Evolutionary conservation across 2,113 vertebrate genomes (phyloP).

Genomic region (Mystacornis crossleyi): DNA sequence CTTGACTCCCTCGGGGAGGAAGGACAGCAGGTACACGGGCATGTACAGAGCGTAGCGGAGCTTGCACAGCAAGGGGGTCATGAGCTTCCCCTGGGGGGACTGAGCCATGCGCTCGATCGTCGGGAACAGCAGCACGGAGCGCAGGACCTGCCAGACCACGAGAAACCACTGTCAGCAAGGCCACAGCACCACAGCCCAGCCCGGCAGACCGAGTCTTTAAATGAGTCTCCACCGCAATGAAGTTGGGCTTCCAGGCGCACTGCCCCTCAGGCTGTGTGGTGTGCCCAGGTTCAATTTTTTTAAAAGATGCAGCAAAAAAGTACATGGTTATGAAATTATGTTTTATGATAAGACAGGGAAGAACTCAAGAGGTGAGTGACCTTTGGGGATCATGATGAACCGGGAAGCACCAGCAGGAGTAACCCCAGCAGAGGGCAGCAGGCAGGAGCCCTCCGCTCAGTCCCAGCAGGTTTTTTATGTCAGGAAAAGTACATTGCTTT

Average conservation of each 20-base stretch:
- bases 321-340: background rate
- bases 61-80: conserved; percentile 88
- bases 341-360: background rate
- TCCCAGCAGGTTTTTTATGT: background rate
- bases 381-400: background rate
- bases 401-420: background rate
- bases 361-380: background rate
- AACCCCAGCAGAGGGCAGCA: conserved; percentile 38
- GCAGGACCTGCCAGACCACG: conserved; percentile 76
- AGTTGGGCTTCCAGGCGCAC: fast-evolving
- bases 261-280: background rate
- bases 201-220: fast-evolving
- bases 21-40: conserved; percentile 82
- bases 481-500: background rate
- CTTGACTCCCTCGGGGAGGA: conserved; percentile 83
- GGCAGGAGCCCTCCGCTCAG: background rate
- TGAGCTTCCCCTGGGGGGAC: conserved; percentile 85
- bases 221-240: fast-evolving
- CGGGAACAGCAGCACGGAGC: conserved; percentile 89
- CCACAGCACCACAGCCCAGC: background rate
- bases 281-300: background rate
- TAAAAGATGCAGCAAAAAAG: background rate
- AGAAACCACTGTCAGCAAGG: background rate
- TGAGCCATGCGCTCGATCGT: conserved; percentile 93
- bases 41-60: conserved; percentile 87